phyloP scores from a whole-genome alignment of 2,113 vertebrate species.

The Ptilonorhynchus violaceus region DNA sequence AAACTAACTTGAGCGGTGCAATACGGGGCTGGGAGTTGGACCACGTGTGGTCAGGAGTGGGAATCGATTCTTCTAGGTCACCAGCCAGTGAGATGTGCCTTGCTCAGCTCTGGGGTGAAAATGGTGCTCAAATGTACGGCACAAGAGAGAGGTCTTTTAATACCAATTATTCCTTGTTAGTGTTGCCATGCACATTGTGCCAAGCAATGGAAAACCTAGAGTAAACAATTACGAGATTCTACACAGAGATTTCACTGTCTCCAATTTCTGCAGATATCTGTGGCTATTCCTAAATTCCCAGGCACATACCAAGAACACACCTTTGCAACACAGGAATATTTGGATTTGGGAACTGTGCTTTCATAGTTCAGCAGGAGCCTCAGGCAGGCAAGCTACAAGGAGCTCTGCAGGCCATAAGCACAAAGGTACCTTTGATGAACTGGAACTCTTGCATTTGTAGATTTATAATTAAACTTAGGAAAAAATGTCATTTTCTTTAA shows the following conservation, averaged over 20 bases:
- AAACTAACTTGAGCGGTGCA: background rate
- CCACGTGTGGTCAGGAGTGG: background rate
- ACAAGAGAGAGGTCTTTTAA: background rate
- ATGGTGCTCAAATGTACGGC: background rate
- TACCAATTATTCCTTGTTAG: conserved; percentile 12
- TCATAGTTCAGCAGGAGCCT: background rate
- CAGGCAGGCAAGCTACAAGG: background rate
- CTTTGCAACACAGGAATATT: conserved; percentile 58
- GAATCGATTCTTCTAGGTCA: conserved; percentile 22
- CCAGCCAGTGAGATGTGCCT: background rate
- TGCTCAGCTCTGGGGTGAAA: conserved; percentile 2
- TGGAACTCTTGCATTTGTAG: background rate
- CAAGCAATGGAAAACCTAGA: conserved; percentile 32
- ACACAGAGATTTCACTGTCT: conserved; percentile 44
- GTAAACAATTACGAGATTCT: background rate
- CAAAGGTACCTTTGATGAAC: conserved; percentile 54
- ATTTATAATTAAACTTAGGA: conserved; percentile 34
- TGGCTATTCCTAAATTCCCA: conserved; percentile 22
- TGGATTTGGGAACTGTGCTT: conserved; percentile 44
- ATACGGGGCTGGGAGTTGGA: background rate
- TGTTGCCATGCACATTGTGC: background rate
- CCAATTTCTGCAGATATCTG: conserved; percentile 48
- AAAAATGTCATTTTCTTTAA: conserved; percentile 20
- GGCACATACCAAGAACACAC: conserved; percentile 3
- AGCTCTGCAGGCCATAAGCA: background rate